Conservation (phyloP, 2,797 vertebrate genomes). For the Furcifer pardalis region DNA sequence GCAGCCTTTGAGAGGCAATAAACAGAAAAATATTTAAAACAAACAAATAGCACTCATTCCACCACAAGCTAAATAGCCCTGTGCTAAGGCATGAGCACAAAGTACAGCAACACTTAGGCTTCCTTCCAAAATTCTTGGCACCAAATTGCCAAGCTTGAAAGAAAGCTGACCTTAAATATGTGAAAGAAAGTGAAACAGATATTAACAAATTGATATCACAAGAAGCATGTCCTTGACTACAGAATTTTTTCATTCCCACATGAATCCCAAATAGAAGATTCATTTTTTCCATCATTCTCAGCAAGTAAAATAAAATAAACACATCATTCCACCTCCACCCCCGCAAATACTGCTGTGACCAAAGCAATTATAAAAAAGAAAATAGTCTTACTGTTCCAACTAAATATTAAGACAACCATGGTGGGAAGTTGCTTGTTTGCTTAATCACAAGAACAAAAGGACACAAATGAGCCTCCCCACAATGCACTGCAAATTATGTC, state of each 20-base stretch:
- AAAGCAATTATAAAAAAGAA: not conserved
- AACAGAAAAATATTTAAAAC: not conserved
- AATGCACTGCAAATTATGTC: conserved; percentile 36
- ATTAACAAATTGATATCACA: conserved; percentile 35
- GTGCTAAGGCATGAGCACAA: conserved; percentile 4
- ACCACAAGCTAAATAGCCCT: not conserved
- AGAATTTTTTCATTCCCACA: conserved; percentile 27
- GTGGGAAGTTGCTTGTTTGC: not conserved
- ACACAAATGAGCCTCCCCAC: conserved; percentile 33
- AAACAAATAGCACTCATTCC: not conserved
- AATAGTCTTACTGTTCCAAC: conserved; percentile 18
- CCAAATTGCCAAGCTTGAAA: conserved; percentile 19
- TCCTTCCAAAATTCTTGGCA: conserved; percentile 44
- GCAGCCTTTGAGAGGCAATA: not conserved
- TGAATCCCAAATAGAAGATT: conserved; percentile 53
- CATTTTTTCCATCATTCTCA: conserved; percentile 33
- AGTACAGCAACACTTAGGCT: not conserved
- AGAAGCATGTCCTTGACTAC: not conserved
- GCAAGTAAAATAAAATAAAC: conserved; percentile 34
- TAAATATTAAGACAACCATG: conserved; percentile 12
- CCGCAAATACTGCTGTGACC: conserved; percentile 11
- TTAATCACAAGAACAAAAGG: conserved; percentile 20
- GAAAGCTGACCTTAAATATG: conserved; percentile 18
- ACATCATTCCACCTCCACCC: not conserved
- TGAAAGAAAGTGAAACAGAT: conserved; percentile 25